A percentile compares a stretch with the other conserved stretches of the same genome.
Conservation (phyloP, 1,140 invertebrate genomes). For the Drosophila baimaii region DNA sequence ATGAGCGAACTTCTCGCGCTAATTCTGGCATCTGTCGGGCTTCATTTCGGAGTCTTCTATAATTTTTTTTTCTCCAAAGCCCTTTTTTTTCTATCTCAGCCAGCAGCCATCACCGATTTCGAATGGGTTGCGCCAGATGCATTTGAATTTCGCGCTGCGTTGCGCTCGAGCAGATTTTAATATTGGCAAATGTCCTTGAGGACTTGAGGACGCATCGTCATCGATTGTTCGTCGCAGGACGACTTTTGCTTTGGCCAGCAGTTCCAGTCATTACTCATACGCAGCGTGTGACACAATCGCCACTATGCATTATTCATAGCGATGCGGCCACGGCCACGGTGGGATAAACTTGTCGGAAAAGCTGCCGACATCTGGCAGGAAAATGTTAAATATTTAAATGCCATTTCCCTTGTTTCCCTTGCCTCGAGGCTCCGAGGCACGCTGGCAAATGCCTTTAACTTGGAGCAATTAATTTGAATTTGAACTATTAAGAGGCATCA, state of each 20-base stretch:
- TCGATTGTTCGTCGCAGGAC: slow-evolving; percentile 35
- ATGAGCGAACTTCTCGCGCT: slow-evolving; percentile 63
- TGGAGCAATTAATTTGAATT: slow-evolving; percentile 76
- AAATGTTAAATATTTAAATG: slow-evolving; percentile 76
- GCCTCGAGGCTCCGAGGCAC: slow-evolving; percentile 18
- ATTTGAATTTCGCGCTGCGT: slow-evolving; percentile 79
- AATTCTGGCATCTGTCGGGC: slow-evolving; percentile 71
- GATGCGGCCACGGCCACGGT: slow-evolving; percentile 47
- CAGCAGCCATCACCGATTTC: slow-evolving; percentile 41
- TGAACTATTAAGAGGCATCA: slow-evolving; percentile 70
- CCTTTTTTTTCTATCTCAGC: neutral
- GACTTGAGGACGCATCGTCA: slow-evolving; percentile 42
- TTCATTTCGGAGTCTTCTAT: slow-evolving; percentile 48
- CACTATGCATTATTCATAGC: slow-evolving; percentile 72
- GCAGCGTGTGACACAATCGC: slow-evolving; percentile 70
- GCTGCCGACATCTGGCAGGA: slow-evolving; percentile 70
- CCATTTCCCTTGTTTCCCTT: slow-evolving; percentile 14
- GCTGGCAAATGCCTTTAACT: slow-evolving; percentile 59
- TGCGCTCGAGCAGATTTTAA: slow-evolving; percentile 77
- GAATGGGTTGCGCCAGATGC: slow-evolving; percentile 72
- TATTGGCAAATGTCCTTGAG: slow-evolving; percentile 76
- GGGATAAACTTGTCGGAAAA: slow-evolving; percentile 66
- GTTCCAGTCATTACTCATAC: slow-evolving; percentile 75
- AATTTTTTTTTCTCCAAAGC: slow-evolving; percentile 32
- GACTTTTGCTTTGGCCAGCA: slow-evolving; percentile 41